phyloP scores from a whole-genome alignment of 2,113 vertebrate genomes.

The Elachura formosa region DNA sequence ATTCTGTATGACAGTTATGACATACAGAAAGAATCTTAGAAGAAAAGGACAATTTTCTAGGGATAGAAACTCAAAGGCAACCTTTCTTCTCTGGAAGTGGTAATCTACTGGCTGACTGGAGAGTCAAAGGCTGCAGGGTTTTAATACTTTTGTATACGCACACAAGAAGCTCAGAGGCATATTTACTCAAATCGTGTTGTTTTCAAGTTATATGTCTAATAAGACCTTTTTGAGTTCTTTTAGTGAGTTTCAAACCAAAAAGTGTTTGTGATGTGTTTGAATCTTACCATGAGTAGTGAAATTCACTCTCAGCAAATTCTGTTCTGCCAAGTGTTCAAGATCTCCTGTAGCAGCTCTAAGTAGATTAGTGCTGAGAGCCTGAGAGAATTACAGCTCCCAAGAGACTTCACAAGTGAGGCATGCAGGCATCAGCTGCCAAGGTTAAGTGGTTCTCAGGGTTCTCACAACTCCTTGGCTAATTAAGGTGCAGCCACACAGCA shows the following conservation, averaged over 20 bases:
- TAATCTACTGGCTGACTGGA: not conserved
- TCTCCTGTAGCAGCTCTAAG: not conserved
- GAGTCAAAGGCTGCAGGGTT: not conserved
- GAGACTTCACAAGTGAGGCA: not conserved
- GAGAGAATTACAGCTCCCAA: not conserved
- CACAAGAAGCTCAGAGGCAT: not conserved
- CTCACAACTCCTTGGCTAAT: not conserved
- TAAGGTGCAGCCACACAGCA: not conserved
- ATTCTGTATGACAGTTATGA: not conserved
- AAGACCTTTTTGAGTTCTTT: not conserved
- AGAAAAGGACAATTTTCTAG: not conserved
- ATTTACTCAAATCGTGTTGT: not conserved
- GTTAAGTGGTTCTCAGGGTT: not conserved
- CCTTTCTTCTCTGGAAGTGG: not conserved
- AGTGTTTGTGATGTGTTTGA: not conserved
- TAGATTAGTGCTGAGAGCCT: not conserved
- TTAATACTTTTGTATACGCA: not conserved
- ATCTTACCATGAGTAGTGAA: not conserved
- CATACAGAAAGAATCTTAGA: not conserved
- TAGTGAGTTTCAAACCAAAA: not conserved
- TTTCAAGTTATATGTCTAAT: not conserved
- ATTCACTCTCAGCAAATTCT: not conserved
- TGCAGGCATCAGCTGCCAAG: not conserved
- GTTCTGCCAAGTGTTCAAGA: not conserved
- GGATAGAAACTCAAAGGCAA: not conserved